Percentiles rank a stretch among this genome's conserved stretches.
Evolutionary conservation across 2,888 invertebrate species (phyloP).

Genomic region (Mythimna vitellina): DNA sequence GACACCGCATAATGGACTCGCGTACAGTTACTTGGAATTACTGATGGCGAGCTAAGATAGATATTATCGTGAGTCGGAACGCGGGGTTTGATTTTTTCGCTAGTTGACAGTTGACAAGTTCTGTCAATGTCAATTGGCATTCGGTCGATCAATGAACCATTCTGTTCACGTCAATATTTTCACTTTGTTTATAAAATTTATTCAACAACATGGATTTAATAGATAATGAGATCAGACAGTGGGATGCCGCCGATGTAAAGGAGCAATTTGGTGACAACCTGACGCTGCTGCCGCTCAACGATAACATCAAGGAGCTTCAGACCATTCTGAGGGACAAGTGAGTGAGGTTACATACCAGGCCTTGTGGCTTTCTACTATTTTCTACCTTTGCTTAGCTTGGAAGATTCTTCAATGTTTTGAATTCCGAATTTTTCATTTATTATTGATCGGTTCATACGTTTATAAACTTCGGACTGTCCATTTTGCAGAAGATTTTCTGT

Average conservation of each 20-base stretch:
- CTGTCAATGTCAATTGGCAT: slow-evolving; percentile 20
- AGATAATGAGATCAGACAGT: slow-evolving; percentile 84
- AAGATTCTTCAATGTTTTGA: not conserved
- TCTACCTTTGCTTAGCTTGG: slow-evolving; percentile 8
- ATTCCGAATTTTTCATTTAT: not conserved
- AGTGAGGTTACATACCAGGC: slow-evolving; percentile 81
- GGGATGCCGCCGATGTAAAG: slow-evolving; percentile 83
- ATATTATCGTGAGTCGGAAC: no score
- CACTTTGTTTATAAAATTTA: slow-evolving; percentile 52
- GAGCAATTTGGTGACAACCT: slow-evolving; percentile 93
- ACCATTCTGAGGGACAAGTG: slow-evolving; percentile 97
- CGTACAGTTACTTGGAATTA: no score
- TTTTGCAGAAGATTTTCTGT: not conserved
- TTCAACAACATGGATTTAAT: slow-evolving; percentile 83
- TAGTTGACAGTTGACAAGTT: not conserved
- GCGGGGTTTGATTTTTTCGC: not conserved
- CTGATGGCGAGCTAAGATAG: no score
- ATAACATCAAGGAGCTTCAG: slow-evolving; percentile 95
- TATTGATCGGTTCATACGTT: not conserved
- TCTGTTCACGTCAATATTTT: slow-evolving; percentile 43
- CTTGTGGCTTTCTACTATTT: slow-evolving; percentile 14
- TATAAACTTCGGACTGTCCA: not conserved
- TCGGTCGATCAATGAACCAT: slow-evolving; percentile 5
- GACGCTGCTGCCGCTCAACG: slow-evolving; percentile 93
- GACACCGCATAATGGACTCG: no score